Percentiles rank a stretch among this genome's conserved stretches.
Evolutionary conservation across 2,113 vertebrate species (phyloP).

Genomic region (Silurus asotus): DNA sequence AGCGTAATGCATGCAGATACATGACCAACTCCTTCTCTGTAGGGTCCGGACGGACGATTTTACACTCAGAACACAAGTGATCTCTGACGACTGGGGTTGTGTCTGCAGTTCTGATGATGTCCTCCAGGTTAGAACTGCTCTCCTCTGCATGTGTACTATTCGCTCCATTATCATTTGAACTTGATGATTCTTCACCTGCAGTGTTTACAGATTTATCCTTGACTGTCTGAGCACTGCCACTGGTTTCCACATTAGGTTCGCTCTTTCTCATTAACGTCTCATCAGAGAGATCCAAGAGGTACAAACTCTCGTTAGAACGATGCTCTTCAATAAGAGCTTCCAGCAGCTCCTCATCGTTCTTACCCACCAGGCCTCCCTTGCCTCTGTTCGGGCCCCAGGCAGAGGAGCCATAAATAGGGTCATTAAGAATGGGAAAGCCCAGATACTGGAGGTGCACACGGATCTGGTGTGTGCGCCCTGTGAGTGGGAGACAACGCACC

Average conservation of each 20-base stretch:
- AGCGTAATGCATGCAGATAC: conserved; percentile 91
- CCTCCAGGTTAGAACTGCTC: background rate
- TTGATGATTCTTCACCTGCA: background rate
- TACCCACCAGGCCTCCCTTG: conserved; percentile 78
- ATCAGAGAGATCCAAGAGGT: conserved; percentile 74
- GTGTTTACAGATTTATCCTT: background rate
- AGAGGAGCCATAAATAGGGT: conserved; percentile 93
- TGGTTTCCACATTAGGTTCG: background rate
- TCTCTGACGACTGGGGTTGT: conserved; percentile 61
- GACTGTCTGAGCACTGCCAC: background rate
- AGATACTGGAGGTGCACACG: conserved; percentile 94
- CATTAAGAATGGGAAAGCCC: conserved; percentile 91
- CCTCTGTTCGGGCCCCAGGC: conserved; percentile 88
- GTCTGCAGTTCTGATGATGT: background rate
- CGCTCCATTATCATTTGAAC: background rate
- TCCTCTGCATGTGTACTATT: background rate
- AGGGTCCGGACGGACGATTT: conserved; percentile 78
- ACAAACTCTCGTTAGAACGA: conserved; percentile 80
- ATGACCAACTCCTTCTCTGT: conserved; percentile 89
- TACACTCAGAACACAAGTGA: conserved; percentile 86
- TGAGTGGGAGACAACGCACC: conserved; percentile 84
- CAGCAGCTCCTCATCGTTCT: conserved; percentile 85
- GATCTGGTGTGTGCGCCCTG: conserved; percentile 96
- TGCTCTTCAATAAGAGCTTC: conserved; percentile 85
- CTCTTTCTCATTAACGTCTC: conserved; percentile 29